phyloP scores from a whole-genome alignment of 2,113 vertebrate genomes.

The Spizaetus ornatus region DNA sequence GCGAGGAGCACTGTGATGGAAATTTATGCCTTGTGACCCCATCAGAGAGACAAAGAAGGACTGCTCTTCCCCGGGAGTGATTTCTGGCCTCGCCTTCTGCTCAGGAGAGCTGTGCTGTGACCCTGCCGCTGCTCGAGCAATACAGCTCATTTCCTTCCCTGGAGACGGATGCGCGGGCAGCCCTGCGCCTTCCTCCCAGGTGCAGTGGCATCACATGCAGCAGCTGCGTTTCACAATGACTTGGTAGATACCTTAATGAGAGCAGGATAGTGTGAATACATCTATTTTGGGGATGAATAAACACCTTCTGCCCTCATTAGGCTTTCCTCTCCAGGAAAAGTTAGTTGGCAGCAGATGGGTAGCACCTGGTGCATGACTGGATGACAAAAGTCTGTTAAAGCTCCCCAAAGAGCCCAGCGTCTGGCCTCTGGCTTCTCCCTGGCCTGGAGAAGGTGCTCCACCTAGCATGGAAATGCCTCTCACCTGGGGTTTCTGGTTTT shows the following conservation, averaged over 20 bases:
- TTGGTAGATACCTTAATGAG: not conserved
- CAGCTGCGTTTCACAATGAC: not conserved
- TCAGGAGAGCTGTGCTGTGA: not conserved
- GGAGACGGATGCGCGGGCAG: fast-evolving
- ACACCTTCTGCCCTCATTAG: not conserved
- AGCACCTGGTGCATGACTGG: fast-evolving
- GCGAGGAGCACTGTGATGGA: fast-evolving
- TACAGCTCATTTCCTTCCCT: not conserved
- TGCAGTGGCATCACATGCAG: not conserved
- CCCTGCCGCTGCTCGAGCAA: fast-evolving
- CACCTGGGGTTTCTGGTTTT: not conserved
- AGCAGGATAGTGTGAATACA: not conserved
- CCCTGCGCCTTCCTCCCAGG: not conserved
- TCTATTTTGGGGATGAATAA: not conserved
- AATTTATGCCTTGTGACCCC: fast-evolving
- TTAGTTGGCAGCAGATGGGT: not conserved
- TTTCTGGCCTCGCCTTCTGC: not conserved
- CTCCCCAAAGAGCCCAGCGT: not conserved
- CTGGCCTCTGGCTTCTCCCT: not conserved
- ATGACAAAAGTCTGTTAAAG: not conserved
- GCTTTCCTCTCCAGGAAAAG: not conserved
- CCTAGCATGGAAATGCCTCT: not conserved
- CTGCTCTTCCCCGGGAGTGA: not conserved
- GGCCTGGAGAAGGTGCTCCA: not conserved
- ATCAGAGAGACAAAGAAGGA: not conserved